Evolutionary conservation across 2,888 invertebrate species (phyloP), one percentile per base, ranked within the genome.

Genomic region (Drosophila vallismaia): DNA sequence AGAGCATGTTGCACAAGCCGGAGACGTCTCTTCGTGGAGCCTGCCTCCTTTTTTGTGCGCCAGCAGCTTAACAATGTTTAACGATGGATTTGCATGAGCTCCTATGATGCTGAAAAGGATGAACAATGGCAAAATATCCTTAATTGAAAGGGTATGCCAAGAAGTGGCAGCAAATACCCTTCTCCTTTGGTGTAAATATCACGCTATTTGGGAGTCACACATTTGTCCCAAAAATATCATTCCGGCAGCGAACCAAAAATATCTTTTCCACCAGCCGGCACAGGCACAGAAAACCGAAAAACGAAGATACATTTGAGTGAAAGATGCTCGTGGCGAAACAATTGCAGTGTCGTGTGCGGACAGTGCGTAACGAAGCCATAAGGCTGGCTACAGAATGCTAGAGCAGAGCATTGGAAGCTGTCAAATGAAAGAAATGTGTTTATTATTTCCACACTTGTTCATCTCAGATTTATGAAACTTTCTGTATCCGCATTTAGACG

Each of bases 261-360:
- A 64, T 52, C 14, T 64, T 64, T 64, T 63, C 46, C 46, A 62
- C 63, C 19, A 38, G 45, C 45, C 33, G 31, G 42, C 56, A n/a
- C 19, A 19, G 19, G 19, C 19, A 19, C 14, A 14, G 14, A 14
- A 14, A 14, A 14, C 28, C 36, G 59, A 62, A 59, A 40, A 29
- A 58, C 63, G 12, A 52, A 63, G 64, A 64, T 33, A 63, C 53
- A 63, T 56, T 64, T 64, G 63, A 63, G 63, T 53, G 53, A 64
- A 63, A 64, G 63, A 64, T 64, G 64, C 64, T 64, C 38, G 6
- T 64, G 64, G 53, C 64, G 64, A 64, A 64, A 64, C 64, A 64
- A 64, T 64, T 64, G 64, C 64, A 64, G 31, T 64, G 53, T 45
- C 63, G 62, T 51, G 63, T 62, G 14, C 38, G n/a, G 14, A 64